phyloP scores from a whole-genome alignment of 2,888 invertebrate species.

The Tethea ocularis region DNA sequence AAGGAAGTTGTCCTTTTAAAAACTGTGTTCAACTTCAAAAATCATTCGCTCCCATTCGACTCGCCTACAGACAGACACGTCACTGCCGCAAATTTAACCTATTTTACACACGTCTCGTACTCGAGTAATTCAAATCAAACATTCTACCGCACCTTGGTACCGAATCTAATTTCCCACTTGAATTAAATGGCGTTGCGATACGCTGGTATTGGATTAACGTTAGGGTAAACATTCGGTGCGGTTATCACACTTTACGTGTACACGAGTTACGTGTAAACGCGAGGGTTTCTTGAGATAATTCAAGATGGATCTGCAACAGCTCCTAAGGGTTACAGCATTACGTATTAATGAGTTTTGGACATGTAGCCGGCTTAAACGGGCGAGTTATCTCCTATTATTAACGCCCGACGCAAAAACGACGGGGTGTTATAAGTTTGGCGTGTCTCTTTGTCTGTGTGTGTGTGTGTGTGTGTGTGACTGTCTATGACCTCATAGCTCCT shows the following conservation, averaged over 20 bases:
- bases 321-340: not conserved
- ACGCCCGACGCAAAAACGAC: too few species aligned
- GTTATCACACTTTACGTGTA: slow-evolving; percentile 28
- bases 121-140: slow-evolving; percentile 68
- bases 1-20: too few species aligned
- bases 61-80: slow-evolving; percentile 13
- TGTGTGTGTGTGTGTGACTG: too few species aligned
- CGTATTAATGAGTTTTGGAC: not conserved
- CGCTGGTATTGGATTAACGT: slow-evolving; percentile 61
- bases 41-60: not conserved
- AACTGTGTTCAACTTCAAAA: too few species aligned
- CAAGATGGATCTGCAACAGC: not conserved
- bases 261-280: slow-evolving; percentile 6
- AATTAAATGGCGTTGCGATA: slow-evolving; percentile 65
- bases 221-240: slow-evolving; percentile 49
- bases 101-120: slow-evolving; percentile 35
- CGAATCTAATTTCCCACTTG: slow-evolving; percentile 70
- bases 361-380: not conserved
- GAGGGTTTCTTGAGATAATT: not conserved
- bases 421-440: too few species aligned
- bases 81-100: slow-evolving; percentile 36
- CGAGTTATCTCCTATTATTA: too few species aligned
- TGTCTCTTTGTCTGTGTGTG: too few species aligned
- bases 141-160: slow-evolving; percentile 51
- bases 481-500: too few species aligned